A percentile compares a stretch with the other conserved stretches of the same genome.
phyloP scores from a whole-genome alignment of 2,113 vertebrate species.

The Gymnobelideus leadbeateri region DNA sequence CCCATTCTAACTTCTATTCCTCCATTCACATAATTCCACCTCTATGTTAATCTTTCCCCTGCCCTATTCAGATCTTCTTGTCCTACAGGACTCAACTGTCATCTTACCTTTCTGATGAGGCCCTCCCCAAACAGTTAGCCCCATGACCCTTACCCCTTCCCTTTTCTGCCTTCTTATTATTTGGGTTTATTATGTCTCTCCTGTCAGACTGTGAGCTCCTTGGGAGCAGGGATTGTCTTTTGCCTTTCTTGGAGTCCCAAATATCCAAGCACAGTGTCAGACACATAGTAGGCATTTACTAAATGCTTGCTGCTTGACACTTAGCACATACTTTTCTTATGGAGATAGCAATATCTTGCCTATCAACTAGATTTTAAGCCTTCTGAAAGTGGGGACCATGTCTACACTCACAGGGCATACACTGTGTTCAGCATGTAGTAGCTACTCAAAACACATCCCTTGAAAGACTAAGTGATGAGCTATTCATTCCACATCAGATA shows the following conservation, averaged over 20 bases:
- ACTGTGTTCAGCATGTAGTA: background rate
- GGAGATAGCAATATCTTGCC: background rate
- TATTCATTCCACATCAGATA: background rate
- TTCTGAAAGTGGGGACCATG: background rate
- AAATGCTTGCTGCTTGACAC: background rate
- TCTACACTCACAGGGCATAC: background rate
- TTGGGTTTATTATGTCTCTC: background rate
- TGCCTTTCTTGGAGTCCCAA: background rate
- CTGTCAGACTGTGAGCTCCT: background rate
- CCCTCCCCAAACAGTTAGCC: too few species aligned
- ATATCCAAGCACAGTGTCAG: background rate
- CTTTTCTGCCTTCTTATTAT: background rate
- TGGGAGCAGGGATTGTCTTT: background rate
- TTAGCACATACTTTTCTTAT: background rate
- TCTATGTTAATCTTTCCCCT: background rate
- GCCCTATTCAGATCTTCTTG: background rate
- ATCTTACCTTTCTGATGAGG: background rate
- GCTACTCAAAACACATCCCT: background rate
- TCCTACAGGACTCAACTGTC: background rate
- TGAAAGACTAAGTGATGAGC: background rate
- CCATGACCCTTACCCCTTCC: background rate
- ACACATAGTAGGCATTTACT: background rate
- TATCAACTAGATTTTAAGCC: background rate
- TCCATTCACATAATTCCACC: background rate
- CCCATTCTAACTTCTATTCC: background rate